These are phyloP conservation scores for Rotaria socialis DNA, from an alignment of 2,888 invertebrate genomes.

Conservation along the genomic window DNA sequence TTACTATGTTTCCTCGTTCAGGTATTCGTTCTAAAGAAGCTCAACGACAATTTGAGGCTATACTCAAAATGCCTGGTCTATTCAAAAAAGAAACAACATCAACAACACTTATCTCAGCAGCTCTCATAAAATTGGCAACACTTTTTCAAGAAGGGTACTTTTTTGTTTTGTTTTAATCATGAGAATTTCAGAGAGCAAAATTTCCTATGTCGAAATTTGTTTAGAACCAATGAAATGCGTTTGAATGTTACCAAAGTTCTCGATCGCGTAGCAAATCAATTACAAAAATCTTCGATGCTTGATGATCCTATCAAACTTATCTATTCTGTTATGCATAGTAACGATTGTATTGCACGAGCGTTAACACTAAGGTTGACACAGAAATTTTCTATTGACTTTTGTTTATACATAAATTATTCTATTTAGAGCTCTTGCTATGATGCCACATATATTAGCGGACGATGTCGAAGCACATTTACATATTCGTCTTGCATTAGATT, in stretches of 20 bases:
- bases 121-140: background rate
- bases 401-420: background rate
- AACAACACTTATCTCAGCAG: background rate
- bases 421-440: constrained; percentile 75
- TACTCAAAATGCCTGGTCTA: background rate
- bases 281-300: constrained; percentile 86
- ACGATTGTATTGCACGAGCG: constrained; percentile 88
- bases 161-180: background rate
- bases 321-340: constrained; percentile 88
- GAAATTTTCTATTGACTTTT: too few species aligned
- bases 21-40: constrained; percentile 35
- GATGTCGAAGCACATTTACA: constrained; percentile 89
- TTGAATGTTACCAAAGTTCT: constrained; percentile 86
- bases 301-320: constrained; percentile 85
- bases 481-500: constrained; percentile 81
- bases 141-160: constrained; percentile 36
- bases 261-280: constrained; percentile 87
- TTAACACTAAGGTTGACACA: constrained; percentile 68
- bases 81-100: constrained; percentile 25
- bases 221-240: constrained; percentile 79
- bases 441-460: constrained; percentile 86
- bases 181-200: background rate
- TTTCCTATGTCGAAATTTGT: constrained; percentile 42
- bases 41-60: constrained; percentile 36
- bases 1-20: background rate